phyloP scores from a whole-genome alignment of 2,797 vertebrate genomes.

The Falco biarmicus region DNA sequence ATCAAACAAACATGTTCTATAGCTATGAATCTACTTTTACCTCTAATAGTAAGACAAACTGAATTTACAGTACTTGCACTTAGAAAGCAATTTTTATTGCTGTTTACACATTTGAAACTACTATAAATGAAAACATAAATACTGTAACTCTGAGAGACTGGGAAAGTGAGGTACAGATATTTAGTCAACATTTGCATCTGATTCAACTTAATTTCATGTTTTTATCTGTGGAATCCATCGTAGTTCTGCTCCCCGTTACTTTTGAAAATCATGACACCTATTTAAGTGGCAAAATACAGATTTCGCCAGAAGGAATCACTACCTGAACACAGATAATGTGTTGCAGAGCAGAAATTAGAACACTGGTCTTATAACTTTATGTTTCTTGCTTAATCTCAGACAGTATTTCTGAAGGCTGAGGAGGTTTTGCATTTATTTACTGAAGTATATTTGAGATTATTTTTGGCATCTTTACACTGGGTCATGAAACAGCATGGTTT shows the following conservation, averaged over 20 bases:
- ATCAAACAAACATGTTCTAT: neutral
- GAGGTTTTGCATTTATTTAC: conserved; percentile 34
- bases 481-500: conserved; percentile 55
- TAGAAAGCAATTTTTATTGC: neutral
- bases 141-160: neutral
- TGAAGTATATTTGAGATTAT: conserved; percentile 36
- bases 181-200: neutral
- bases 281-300: neutral
- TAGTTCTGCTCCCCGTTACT: neutral
- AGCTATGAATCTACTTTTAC: neutral
- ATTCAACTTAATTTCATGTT: neutral
- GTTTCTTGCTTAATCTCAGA: conserved; percentile 6
- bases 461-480: conserved; percentile 55
- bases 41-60: neutral
- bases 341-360: neutral
- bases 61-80: neutral
- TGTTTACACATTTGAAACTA: neutral
- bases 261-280: neutral
- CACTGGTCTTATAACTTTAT: neutral
- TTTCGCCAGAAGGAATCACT: neutral
- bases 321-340: neutral
- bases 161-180: neutral
- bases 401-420: conserved; percentile 6
- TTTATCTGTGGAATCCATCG: neutral
- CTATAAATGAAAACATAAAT: neutral